Conservation (phyloP, 2,888 invertebrate genomes). For the Blomia tropicalis region DNA sequence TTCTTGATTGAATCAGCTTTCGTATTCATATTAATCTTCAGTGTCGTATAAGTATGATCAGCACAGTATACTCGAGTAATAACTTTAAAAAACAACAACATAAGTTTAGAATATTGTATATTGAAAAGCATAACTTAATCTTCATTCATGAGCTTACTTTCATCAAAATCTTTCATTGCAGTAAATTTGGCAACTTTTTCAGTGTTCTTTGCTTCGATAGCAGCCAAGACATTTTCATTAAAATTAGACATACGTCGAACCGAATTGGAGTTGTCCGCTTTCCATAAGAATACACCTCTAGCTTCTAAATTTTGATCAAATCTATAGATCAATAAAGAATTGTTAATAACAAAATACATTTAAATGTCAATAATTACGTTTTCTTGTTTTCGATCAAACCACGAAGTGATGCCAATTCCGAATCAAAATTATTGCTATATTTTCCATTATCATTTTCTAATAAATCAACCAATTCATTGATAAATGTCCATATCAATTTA, state of each 20-base stretch:
- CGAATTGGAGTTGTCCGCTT: slow-evolving; percentile 29
- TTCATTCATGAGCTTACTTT: slow-evolving; percentile 34
- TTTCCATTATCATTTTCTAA: slow-evolving; percentile 49
- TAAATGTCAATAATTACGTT: slow-evolving; percentile 30
- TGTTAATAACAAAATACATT: slow-evolving; percentile 10
- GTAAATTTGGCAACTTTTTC: slow-evolving; percentile 24
- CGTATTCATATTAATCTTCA: slow-evolving; percentile 53
- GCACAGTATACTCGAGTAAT: slow-evolving; percentile 63
- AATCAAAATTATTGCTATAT: slow-evolving; percentile 42
- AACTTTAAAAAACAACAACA: slow-evolving; percentile 42
- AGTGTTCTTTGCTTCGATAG: slow-evolving; percentile 24
- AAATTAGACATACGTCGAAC: slow-evolving; percentile 27
- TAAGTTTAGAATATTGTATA: too few species aligned
- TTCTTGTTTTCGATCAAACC: slow-evolving; percentile 39
- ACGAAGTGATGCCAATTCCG: slow-evolving; percentile 52
- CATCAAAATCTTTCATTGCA: slow-evolving; percentile 34
- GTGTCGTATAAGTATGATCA: slow-evolving; percentile 62
- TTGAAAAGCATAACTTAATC: neutral
- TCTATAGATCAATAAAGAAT: slow-evolving; percentile 16
- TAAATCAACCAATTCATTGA: slow-evolving; percentile 50
- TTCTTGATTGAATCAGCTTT: slow-evolving; percentile 54
- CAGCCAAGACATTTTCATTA: slow-evolving; percentile 26
- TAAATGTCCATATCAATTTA: slow-evolving; percentile 50
- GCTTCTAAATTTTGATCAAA: slow-evolving; percentile 25
- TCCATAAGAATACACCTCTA: slow-evolving; percentile 29